Evolutionary conservation across 1,140 invertebrate species (phyloP).

Genomic region (Aphelenchoides fujianensis): DNA sequence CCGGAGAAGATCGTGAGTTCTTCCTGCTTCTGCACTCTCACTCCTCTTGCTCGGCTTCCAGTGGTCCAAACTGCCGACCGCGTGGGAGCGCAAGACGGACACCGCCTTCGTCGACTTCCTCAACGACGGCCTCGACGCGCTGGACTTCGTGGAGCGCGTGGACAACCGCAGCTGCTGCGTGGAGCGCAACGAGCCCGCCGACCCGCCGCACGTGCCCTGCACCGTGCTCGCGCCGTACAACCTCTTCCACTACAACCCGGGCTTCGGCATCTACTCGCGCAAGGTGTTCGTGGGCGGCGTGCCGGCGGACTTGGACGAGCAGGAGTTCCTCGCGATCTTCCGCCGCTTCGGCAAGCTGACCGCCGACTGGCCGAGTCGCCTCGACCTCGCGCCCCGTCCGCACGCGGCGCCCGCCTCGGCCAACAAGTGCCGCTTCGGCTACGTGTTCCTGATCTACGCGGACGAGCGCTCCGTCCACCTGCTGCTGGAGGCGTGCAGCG

Average conservation of each 20-base stretch:
- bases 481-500: constrained; percentile 92
- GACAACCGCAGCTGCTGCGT: constrained; percentile 4
- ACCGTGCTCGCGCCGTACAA: background rate
- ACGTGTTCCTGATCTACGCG: constrained; percentile 72
- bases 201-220: background rate
- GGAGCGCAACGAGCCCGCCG: background rate
- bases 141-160: background rate
- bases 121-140: constrained; percentile 7
- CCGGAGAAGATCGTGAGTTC: background rate
- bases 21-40: background rate
- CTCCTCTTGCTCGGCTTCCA: background rate
- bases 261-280: constrained; percentile 72
- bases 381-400: background rate
- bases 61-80: background rate
- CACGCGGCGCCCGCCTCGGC: background rate
- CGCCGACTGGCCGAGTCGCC: constrained; percentile 88
- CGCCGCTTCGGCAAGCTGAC: constrained; percentile 89
- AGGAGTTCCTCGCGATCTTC: constrained; percentile 97
- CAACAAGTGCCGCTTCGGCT: constrained; percentile 63
- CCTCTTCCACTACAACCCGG: constrained; percentile 1
- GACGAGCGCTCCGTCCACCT: constrained; percentile 95
- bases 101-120: background rate
- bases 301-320: constrained; percentile 96
- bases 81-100: background rate
- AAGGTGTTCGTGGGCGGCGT: constrained; percentile 98